Evolutionary conservation across 1,140 invertebrate genomes (phyloP).

Genomic region (Musca domestica): DNA sequence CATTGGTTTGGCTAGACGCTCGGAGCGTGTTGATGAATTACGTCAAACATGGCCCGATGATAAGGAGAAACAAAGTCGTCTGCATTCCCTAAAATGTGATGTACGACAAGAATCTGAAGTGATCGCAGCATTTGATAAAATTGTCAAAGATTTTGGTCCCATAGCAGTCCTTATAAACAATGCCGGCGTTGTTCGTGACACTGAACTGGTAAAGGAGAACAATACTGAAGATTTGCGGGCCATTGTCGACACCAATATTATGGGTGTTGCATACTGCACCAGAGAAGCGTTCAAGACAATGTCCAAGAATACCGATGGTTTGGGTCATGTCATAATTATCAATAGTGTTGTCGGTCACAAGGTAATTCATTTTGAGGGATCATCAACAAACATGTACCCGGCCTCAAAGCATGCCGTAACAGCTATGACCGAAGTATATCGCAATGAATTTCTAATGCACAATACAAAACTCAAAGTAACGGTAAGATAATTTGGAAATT

Average conservation of each 20-base stretch:
- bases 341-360: slow-evolving; percentile 61
- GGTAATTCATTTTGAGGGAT: slow-evolving; percentile 50
- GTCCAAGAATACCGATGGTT: slow-evolving; percentile 57
- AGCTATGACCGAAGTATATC: slow-evolving; percentile 61
- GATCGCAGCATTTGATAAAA: slow-evolving; percentile 63
- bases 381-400: slow-evolving; percentile 56
- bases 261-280: slow-evolving; percentile 63
- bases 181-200: slow-evolving; percentile 59
- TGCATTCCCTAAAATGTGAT: slow-evolving; percentile 60
- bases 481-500: slow-evolving; percentile 52
- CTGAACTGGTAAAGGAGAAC: slow-evolving; percentile 12
- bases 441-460: slow-evolving; percentile 60
- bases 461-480: slow-evolving; percentile 64
- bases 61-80: slow-evolving; percentile 43
- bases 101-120: slow-evolving; percentile 66
- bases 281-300: slow-evolving; percentile 65
- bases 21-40: slow-evolving; percentile 39
- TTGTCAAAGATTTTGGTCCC: slow-evolving; percentile 62
- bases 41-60: slow-evolving; percentile 32
- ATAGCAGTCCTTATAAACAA: slow-evolving; percentile 74
- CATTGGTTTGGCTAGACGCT: slow-evolving; percentile 58
- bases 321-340: slow-evolving; percentile 69
- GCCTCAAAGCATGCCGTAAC: slow-evolving; percentile 68
- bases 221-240: slow-evolving; percentile 34
- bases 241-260: slow-evolving; percentile 64